Evolutionary conservation across 2,888 invertebrate species (phyloP).

Genomic region (Agriopis aurantiaria): DNA sequence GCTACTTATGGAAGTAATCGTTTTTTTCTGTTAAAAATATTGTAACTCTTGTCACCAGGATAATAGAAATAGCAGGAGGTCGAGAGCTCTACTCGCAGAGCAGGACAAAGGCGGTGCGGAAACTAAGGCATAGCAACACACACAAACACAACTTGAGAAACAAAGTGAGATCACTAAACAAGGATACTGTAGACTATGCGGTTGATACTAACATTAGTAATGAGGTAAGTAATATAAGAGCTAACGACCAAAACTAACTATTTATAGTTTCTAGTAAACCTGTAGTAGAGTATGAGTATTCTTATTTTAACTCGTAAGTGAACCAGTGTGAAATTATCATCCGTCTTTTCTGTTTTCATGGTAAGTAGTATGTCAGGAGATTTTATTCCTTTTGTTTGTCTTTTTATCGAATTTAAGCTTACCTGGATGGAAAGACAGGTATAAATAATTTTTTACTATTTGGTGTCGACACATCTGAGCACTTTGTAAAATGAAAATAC

Average conservation of each 20-base stretch:
- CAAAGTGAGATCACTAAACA: slow-evolving; percentile 74
- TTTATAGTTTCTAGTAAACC: not conserved
- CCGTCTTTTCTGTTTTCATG: too few species aligned
- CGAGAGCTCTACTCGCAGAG: slow-evolving; percentile 94
- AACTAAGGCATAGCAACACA: slow-evolving; percentile 87
- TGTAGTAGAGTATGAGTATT: not conserved
- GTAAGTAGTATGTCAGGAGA: not conserved
- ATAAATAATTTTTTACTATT: slow-evolving; percentile 6
- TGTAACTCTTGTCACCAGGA: slow-evolving; percentile 62
- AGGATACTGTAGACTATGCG: slow-evolving; percentile 73
- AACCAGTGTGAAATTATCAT: too few species aligned
- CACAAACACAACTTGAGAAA: slow-evolving; percentile 83
- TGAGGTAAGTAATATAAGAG: slow-evolving; percentile 62
- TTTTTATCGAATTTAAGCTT: slow-evolving; percentile 13
- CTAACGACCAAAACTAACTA: not conserved
- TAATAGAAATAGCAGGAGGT: slow-evolving; percentile 91
- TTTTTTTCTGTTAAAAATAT: not conserved
- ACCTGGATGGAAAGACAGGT: slow-evolving; percentile 14
- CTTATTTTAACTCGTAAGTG: too few species aligned
- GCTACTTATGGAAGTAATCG: not conserved
- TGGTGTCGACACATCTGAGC: not conserved
- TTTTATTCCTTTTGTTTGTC: slow-evolving; percentile 1
- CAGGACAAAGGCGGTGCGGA: slow-evolving; percentile 91
- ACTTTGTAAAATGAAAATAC: not conserved
- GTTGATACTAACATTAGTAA: slow-evolving; percentile 72